Conservation (phyloP, 2,888 invertebrate species). For the Scaptomyza parva region DNA sequence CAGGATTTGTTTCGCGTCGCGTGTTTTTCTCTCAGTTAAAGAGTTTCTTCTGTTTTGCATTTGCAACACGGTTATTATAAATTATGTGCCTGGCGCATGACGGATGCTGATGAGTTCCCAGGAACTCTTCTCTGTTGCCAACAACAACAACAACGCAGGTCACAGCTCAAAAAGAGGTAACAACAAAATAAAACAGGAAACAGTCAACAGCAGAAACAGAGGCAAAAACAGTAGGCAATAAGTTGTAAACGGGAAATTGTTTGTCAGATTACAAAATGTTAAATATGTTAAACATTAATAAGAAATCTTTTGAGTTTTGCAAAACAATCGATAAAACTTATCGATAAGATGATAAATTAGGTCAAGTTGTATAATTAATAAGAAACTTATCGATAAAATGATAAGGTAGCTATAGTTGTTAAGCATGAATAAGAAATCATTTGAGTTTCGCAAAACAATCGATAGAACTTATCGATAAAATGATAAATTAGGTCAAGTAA, state of each 20-base stretch:
- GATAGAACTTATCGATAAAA: too few relatives aligned
- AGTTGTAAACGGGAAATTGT: constrained; percentile 25
- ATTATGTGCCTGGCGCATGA: constrained; percentile 51
- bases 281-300: background rate
- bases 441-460: too few relatives aligned
- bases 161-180: background rate
- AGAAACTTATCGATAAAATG: too few relatives aligned
- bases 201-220: background rate
- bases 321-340: background rate
- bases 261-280: background rate
- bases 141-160: constrained; percentile 13
- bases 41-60: constrained; percentile 67
- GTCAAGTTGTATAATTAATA: too few relatives aligned
- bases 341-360: background rate
- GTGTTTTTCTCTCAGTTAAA: constrained; percentile 73
- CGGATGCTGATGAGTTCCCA: constrained; percentile 41
- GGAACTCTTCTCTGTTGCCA: constrained; percentile 8
- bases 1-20: constrained; percentile 31
- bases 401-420: too few relatives aligned
- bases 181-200: constrained; percentile 16
- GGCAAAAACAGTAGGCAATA: constrained; percentile 12
- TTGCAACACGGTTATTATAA: constrained; percentile 66
- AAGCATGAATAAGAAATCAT: too few relatives aligned
- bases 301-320: background rate
- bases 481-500: too few relatives aligned